These are phyloP conservation scores for Alcis repandata DNA, from an alignment of 2,888 invertebrate genomes.

Conservation along the genomic window DNA sequence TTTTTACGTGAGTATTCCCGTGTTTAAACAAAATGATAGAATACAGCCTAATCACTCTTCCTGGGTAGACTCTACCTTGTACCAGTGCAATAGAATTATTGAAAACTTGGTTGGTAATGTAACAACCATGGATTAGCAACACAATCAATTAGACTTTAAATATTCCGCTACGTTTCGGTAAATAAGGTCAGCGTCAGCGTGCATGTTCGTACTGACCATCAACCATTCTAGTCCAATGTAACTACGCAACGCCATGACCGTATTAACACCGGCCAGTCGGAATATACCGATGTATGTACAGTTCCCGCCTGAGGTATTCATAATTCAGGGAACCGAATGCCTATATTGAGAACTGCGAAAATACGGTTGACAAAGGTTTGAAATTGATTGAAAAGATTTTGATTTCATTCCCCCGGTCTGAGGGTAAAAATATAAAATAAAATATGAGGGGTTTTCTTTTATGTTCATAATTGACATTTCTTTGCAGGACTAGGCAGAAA, in stretches of 20 bases:
- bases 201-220: not conserved
- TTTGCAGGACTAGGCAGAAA: too few relatives aligned
- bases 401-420: slow-evolving; percentile 4
- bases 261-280: not conserved
- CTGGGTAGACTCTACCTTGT: too few relatives aligned
- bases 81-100: too few relatives aligned
- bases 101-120: too few relatives aligned
- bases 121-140: too few relatives aligned
- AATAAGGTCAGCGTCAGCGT: not conserved
- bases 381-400: slow-evolving; percentile 13
- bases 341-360: slow-evolving; percentile 6
- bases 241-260: too few relatives aligned
- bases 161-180: not conserved
- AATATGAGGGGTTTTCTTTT: not conserved
- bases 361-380: slow-evolving; percentile 23
- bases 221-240: not conserved
- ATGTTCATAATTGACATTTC: not conserved
- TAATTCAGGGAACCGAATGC: slow-evolving; percentile 10
- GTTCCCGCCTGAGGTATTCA: slow-evolving; percentile 3
- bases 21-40: too few relatives aligned
- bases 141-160: too few relatives aligned
- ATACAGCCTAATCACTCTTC: too few relatives aligned
- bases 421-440: not conserved
- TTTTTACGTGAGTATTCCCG: too few relatives aligned
- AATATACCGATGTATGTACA: not conserved